phyloP scores from a whole-genome alignment of 2,888 invertebrate genomes.

The Sipunculus nudus region DNA sequence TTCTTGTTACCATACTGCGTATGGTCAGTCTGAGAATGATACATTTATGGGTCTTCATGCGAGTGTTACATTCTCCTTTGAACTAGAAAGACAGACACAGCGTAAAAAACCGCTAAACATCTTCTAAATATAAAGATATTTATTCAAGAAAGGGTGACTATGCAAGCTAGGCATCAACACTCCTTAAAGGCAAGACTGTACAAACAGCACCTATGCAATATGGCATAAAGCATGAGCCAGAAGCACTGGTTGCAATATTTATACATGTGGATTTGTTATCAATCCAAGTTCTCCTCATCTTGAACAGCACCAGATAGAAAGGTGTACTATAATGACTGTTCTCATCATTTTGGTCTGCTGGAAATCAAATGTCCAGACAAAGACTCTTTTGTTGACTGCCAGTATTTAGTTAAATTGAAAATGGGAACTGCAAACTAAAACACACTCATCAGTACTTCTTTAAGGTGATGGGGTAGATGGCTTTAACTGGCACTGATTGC shows the following conservation, averaged over 20 bases:
- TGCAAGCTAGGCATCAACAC: not conserved
- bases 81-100: not conserved
- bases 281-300: not conserved
- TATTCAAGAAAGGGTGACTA: not conserved
- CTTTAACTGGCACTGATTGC: not conserved
- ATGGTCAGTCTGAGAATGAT: not conserved
- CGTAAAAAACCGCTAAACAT: not conserved
- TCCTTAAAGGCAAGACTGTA: not conserved
- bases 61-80: not conserved
- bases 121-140: not conserved
- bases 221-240: not conserved
- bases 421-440: not conserved
- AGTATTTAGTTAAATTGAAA: not conserved
- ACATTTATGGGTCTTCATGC: not conserved
- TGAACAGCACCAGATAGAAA: slow-evolving; percentile 1
- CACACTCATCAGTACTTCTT: not conserved
- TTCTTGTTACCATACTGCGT: not conserved
- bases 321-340: not conserved
- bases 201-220: slow-evolving; percentile 1
- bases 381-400: not conserved
- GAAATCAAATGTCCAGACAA: slow-evolving; percentile 1
- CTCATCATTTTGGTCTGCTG: not conserved
- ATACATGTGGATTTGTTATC: slow-evolving; percentile 4
- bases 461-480: not conserved
- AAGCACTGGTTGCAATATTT: not conserved